Percentiles rank a stretch among this genome's conserved stretches.
Evolutionary conservation across 1,140 invertebrate genomes (phyloP).

Genomic region (Macrobrachium rosenbergii): DNA sequence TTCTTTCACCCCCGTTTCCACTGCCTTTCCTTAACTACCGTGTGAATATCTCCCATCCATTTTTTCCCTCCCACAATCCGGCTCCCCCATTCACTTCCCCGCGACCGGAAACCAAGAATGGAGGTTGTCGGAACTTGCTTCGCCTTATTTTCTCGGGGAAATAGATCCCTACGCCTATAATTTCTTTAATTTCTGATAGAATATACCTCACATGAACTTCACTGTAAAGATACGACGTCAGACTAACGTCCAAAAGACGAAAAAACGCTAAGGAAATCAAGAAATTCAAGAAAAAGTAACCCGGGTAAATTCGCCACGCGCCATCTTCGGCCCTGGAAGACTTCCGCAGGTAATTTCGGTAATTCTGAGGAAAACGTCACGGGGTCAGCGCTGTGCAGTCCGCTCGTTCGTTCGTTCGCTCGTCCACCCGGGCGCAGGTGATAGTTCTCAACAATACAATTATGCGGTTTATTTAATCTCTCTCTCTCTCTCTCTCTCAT

Average conservation of each 20-base stretch:
- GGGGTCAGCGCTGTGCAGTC: conserved; percentile 36
- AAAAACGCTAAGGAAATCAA: neutral
- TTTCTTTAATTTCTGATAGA: neutral
- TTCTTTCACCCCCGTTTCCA: neutral
- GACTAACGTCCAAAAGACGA: neutral
- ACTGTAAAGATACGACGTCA: too few species aligned
- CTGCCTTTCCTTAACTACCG: conserved; percentile 18
- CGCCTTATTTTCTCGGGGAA: neutral
- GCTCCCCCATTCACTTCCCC: conserved; percentile 23
- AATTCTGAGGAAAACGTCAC: conserved; percentile 45
- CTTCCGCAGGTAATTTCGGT: conserved; percentile 52
- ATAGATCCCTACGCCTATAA: neutral
- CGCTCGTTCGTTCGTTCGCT: too few species aligned
- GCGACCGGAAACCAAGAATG: conserved; percentile 47
- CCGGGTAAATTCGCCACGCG: conserved; percentile 41
- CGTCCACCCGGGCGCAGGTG: conserved; percentile 31
- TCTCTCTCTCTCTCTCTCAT: neutral
- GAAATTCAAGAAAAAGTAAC: neutral
- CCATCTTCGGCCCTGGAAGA: conserved; percentile 45
- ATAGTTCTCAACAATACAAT: neutral
- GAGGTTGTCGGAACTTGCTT: conserved; percentile 26
- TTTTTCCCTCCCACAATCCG: conserved; percentile 1
- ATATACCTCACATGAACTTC: neutral
- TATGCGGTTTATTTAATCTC: neutral
- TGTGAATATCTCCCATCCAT: conserved; percentile 25